phyloP scores from a whole-genome alignment of 2,888 invertebrate species.

The Mamestra brassicae region DNA sequence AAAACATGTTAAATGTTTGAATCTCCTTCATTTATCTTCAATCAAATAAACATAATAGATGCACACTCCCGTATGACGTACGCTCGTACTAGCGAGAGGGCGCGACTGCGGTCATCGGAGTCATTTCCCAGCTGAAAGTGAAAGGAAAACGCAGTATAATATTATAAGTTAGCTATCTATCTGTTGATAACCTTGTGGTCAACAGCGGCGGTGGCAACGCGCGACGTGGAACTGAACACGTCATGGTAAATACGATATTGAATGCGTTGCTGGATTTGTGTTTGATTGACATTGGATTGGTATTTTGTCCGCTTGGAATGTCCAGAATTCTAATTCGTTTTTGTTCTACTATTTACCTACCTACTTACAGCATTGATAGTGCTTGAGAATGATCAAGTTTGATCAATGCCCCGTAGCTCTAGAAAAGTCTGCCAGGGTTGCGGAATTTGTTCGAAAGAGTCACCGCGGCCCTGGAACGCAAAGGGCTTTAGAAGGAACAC shows the following conservation, averaged over 20 bases:
- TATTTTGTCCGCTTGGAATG: not conserved
- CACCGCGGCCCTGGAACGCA: too few species aligned
- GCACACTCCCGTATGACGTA: conserved; percentile 15
- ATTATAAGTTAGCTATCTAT: conserved; percentile 34
- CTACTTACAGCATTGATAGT: too few species aligned
- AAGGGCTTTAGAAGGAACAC: too few species aligned
- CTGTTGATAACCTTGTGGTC: conserved; percentile 51
- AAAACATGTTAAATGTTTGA: too few species aligned
- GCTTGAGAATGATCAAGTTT: too few species aligned
- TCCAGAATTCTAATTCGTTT: too few species aligned
- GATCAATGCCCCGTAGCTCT: too few species aligned
- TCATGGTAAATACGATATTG: conserved; percentile 28
- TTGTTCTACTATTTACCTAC: too few species aligned
- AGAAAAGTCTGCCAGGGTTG: too few species aligned
- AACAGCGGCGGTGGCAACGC: not conserved
- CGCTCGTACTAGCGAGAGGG: not conserved
- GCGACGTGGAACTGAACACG: conserved; percentile 16
- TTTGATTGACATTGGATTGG: conserved; percentile 5
- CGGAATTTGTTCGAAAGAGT: too few species aligned
- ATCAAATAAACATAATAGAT: not conserved
- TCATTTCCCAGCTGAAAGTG: conserved; percentile 45
- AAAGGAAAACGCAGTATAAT: conserved; percentile 40
- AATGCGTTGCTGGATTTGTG: not conserved
- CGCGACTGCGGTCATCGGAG: conserved; percentile 11
- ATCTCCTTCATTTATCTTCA: not conserved